Evolutionary conservation across 1,140 invertebrate genomes (phyloP), one percentile per base, ranked within the genome.

Genomic region (Pinna nobilis): DNA sequence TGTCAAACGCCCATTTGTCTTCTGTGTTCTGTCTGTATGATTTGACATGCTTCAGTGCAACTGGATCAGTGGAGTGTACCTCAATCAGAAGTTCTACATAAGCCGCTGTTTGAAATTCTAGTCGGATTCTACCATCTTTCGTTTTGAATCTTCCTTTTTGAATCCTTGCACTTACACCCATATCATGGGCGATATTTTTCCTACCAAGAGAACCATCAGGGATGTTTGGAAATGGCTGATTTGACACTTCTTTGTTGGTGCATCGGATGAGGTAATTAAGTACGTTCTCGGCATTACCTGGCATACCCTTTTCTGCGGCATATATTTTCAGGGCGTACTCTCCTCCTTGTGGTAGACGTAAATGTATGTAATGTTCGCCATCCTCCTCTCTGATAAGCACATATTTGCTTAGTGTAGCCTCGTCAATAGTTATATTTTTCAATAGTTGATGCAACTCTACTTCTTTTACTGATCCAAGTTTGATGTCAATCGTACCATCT

Each of bases 241-340:
- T 80, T n/a, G 68, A 59, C 11, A 77, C 49, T 0, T 79, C 68
- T 6, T 78, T 64, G 1, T 75, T 76, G 5, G 70, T 67, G 33
- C 77, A 83, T 49, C 79, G 74, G 25, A 88, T 81, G 5, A 88
- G 71, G 51, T 88, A 88, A 69, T 88, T 88, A 25, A 84, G 77
- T 3, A 87, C 83, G 37, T 88, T 88, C n/a, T 79, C 76, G 2
- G 84, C 81, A 20, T 83, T 80, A 6, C 85, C 87, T 44, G 76
- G 78, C 15, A 81, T 76, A 1, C 70, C 82, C 30, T 75, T 66
- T 1, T 82, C 82, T 61, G 84, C 80, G n/a, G 85, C 84, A 61
- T 79, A 87, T 41, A 88, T 74, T 53, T 87, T 85, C 5, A 86
- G 74, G 0, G 86, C 86, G 67, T 87, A 88, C 41, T 87, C 83